A percentile compares a stretch with the other conserved stretches of the same genome.
These are phyloP conservation scores for Cloeon dipterum DNA, from an alignment of 2,888 invertebrate genomes.

Conservation along the genomic window DNA sequence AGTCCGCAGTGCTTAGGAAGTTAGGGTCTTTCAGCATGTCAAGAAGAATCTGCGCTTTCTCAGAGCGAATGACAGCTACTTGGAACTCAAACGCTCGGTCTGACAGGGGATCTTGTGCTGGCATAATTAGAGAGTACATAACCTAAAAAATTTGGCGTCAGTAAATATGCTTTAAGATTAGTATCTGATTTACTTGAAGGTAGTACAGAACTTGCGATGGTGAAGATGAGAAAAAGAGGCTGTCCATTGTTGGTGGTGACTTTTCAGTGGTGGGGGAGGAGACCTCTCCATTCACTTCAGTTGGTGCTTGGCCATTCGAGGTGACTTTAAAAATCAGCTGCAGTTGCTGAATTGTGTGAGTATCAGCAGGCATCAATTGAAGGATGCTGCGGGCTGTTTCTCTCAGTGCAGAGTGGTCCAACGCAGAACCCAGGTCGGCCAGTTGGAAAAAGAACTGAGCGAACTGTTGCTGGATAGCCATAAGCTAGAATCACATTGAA, in stretches of 20 bases:
- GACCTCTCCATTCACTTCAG: background rate
- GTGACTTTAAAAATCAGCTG: constrained; percentile 18
- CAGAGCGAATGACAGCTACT: constrained; percentile 39
- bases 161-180: background rate
- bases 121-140: constrained; percentile 77
- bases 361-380: constrained; percentile 58
- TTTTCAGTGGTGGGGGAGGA: background rate
- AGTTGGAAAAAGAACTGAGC: constrained; percentile 64
- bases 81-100: constrained; percentile 51
- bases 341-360: constrained; percentile 33
- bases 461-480: constrained; percentile 59
- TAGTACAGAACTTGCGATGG: constrained; percentile 55
- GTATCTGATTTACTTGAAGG: constrained; percentile 29
- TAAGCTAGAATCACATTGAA: constrained; percentile 32
- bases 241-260: constrained; percentile 26
- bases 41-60: constrained; percentile 40
- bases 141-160: constrained; percentile 23
- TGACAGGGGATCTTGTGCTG: constrained; percentile 58
- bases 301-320: background rate
- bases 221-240: constrained; percentile 41
- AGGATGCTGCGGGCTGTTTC: constrained; percentile 63
- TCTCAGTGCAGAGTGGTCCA: constrained; percentile 54
- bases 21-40: constrained; percentile 69
- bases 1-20: constrained; percentile 57
- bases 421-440: constrained; percentile 65